Conservation (phyloP, 1,140 invertebrate species). For the Drepana arcuata region DNA sequence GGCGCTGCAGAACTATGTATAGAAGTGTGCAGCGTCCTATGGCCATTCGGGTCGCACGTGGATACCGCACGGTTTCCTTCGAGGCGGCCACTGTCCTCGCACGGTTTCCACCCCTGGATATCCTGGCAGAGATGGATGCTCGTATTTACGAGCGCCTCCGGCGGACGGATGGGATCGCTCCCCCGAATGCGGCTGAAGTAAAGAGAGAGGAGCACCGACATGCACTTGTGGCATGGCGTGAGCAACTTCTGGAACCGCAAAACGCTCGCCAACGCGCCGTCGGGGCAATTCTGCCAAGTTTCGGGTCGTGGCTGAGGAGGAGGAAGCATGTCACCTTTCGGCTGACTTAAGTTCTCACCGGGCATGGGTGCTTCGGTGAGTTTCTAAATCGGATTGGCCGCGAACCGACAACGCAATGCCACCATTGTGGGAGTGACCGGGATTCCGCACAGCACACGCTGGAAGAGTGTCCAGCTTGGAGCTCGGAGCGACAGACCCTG, state of each 20-base stretch:
- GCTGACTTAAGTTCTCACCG: slow-evolving; percentile 25
- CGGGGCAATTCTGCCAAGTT: too few species aligned
- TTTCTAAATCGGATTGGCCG: slow-evolving; percentile 2
- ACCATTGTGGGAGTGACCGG: slow-evolving; percentile 2
- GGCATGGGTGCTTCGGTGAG: slow-evolving; percentile 14
- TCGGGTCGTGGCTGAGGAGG: slow-evolving; percentile 1
- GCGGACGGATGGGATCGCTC: not conserved
- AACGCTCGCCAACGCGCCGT: too few species aligned
- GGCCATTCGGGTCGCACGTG: slow-evolving; percentile 2
- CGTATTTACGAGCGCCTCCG: not conserved
- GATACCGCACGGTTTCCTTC: slow-evolving; percentile 5
- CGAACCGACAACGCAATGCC: not conserved
- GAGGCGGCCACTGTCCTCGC: slow-evolving; percentile 4
- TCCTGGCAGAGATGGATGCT: not conserved
- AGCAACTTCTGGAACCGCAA: too few species aligned
- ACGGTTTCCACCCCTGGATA: not conserved
- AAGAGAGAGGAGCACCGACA: too few species aligned
- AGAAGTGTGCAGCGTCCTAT: slow-evolving; percentile 4
- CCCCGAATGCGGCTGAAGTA: not conserved
- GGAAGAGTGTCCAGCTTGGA: slow-evolving; percentile 6
- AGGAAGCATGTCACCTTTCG: slow-evolving; percentile 17
- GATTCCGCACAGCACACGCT: slow-evolving; percentile 10
- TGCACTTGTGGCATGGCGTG: too few species aligned
- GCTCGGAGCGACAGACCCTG: not conserved
- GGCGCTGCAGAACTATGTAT: not conserved